These are phyloP conservation scores for Calyptommatus sinebrachiatus DNA, from an alignment of 2,113 vertebrate species.

Conservation along the genomic window DNA sequence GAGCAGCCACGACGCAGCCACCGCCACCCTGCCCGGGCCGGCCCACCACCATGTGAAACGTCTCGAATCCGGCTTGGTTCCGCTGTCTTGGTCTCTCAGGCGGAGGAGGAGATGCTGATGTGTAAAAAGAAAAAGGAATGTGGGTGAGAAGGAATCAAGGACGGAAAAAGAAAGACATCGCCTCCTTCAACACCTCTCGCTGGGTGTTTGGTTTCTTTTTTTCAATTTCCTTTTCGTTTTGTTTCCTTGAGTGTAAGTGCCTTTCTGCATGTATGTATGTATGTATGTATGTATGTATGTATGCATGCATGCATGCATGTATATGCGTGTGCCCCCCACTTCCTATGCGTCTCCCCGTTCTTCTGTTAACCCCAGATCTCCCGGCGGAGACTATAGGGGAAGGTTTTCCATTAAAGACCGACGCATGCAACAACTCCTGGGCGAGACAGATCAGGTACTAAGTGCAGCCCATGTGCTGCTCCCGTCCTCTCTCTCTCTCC, in stretches of 20 bases:
- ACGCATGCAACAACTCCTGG: background rate
- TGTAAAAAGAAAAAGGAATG: background rate
- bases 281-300: no score
- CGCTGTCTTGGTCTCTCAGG: background rate
- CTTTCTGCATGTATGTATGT: background rate
- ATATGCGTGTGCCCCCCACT: background rate
- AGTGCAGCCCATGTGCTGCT: background rate
- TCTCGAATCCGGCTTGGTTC: constrained; percentile 33
- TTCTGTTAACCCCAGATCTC: background rate
- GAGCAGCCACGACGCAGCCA: constrained; percentile 20
- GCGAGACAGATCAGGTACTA: constrained; percentile 23
- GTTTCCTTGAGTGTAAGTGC: background rate
- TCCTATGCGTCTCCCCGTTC: background rate
- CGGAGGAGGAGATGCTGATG: background rate
- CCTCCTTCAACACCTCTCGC: no score
- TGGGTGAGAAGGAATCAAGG: constrained; percentile 25
- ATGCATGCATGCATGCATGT: no score
- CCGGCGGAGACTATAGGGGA: background rate
- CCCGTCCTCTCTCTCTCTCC: background rate
- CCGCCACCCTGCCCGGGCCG: background rate
- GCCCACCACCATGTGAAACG: constrained; percentile 48
- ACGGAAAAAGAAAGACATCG: no score
- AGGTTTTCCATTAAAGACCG: constrained; percentile 3
- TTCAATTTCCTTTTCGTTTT: background rate
- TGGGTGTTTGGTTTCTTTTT: background rate